Percentiles rank a stretch among this genome's conserved stretches.
These are phyloP conservation scores for Chirona hameri DNA, from an alignment of 2,888 invertebrate species.

Conservation along the genomic window DNA sequence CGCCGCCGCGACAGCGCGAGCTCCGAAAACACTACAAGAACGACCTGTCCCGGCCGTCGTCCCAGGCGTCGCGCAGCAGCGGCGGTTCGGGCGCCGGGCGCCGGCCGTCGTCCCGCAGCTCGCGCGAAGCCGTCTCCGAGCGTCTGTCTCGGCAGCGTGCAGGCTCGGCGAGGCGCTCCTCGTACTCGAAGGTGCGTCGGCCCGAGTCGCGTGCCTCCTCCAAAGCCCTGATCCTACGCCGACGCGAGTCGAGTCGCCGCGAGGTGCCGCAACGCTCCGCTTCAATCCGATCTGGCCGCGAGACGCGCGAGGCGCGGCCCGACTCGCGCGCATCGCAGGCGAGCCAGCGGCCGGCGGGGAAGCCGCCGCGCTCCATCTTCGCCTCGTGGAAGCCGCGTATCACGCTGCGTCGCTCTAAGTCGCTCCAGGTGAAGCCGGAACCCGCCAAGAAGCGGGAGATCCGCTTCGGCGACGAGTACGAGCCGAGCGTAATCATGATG, in stretches of 20 bases:
- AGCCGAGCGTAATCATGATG: not conserved
- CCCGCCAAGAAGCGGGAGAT: not conserved
- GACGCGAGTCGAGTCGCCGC: not conserved
- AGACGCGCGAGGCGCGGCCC: not conserved
- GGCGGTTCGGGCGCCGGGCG: not conserved
- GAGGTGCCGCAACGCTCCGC: not conserved
- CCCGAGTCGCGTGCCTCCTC: conserved; percentile 7
- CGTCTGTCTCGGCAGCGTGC: not conserved
- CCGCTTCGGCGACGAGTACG: not conserved
- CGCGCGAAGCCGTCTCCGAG: not conserved
- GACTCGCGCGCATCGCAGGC: not conserved
- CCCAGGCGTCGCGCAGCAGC: conserved; percentile 8
- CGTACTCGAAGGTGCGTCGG: not conserved
- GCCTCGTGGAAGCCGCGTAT: conserved; percentile 3
- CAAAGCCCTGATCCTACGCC: conserved; percentile 1
- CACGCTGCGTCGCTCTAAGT: conserved; percentile 7
- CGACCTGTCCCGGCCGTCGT: conserved; percentile 3
- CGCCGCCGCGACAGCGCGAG: not conserved
- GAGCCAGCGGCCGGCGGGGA: not conserved
- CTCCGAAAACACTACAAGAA: conserved; percentile 22
- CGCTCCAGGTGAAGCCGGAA: conserved; percentile 10
- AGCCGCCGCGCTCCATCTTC: not conserved
- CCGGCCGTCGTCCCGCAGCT: conserved; percentile 8
- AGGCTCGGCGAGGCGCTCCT: not conserved
- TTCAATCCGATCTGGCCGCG: not conserved